Percentiles rank a stretch among this genome's conserved stretches.
Conservation (phyloP, 2,113 vertebrate species). For the Scartelaos histophorus region DNA sequence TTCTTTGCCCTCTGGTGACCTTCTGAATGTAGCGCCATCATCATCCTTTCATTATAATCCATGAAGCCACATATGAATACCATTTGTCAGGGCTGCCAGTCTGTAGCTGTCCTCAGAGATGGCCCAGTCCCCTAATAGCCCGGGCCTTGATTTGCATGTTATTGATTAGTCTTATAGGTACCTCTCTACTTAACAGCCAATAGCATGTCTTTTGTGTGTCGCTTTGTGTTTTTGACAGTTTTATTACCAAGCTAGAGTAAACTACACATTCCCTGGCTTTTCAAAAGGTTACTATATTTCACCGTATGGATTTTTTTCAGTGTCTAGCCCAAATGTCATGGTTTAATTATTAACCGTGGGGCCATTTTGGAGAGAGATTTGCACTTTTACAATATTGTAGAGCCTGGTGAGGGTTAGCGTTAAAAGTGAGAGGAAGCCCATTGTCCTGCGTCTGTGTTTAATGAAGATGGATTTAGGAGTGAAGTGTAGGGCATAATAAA, state of each 20-base stretch:
- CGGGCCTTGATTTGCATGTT: constrained; percentile 52
- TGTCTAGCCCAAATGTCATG: constrained; percentile 76
- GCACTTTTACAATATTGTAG: constrained; percentile 71
- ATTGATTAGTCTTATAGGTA: constrained; percentile 64
- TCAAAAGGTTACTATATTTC: constrained; percentile 78
- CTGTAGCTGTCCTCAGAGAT: constrained; percentile 17
- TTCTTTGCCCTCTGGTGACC: constrained; percentile 41
- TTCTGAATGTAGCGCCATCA: constrained; percentile 41
- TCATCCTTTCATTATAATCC: constrained; percentile 71
- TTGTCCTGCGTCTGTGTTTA: constrained; percentile 68
- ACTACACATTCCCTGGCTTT: constrained; percentile 48
- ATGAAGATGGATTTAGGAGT: constrained; percentile 77
- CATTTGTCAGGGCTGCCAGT: constrained; percentile 47
- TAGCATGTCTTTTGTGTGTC: constrained; percentile 53
- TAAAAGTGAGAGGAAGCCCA: constrained; percentile 60
- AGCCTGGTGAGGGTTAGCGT: constrained; percentile 74
- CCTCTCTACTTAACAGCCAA: constrained; percentile 49
- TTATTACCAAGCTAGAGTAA: constrained; percentile 70
- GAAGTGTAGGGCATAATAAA: constrained; percentile 70
- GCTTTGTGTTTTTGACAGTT: constrained; percentile 64
- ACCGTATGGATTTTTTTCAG: constrained; percentile 75
- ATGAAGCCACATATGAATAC: constrained; percentile 69
- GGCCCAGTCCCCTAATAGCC: constrained; percentile 37
- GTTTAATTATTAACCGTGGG: constrained; percentile 78
- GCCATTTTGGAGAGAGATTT: constrained; percentile 70